These are phyloP conservation scores for Acanthis flammea DNA, from an alignment of 2,797 vertebrate species.

Conservation along the genomic window DNA sequence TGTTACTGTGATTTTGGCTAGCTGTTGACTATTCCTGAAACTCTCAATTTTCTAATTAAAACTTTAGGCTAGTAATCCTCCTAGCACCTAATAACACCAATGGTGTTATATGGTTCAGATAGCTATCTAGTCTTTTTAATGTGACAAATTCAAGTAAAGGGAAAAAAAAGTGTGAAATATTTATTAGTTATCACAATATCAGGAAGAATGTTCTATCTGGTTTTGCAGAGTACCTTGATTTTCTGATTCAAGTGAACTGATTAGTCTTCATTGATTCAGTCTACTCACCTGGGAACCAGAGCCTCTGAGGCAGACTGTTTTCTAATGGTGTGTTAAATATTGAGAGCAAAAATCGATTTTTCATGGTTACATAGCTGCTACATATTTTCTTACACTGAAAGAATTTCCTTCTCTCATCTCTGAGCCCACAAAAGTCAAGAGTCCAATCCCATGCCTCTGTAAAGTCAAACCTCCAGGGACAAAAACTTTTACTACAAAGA, in stretches of 20 bases:
- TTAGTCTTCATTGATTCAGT: not conserved
- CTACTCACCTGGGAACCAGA: not conserved
- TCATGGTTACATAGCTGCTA: not conserved
- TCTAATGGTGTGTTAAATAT: not conserved
- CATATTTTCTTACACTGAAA: not conserved
- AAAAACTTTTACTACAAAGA: not conserved
- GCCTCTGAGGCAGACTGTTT: not conserved
- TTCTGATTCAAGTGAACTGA: not conserved
- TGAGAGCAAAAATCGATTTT: not conserved
- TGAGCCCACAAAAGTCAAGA: not conserved
- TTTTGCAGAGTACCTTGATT: not conserved
- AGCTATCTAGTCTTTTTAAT: not conserved
- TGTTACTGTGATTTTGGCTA: not conserved
- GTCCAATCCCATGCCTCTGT: not conserved
- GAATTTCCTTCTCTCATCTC: not conserved
- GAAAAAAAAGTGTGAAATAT: not conserved
- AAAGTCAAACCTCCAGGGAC: not conserved
- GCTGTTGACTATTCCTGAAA: not conserved
- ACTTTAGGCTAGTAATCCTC: not conserved
- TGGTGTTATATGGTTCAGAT: not conserved
- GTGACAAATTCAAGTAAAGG: not conserved
- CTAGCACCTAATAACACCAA: too few relatives aligned
- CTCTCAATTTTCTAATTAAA: not conserved
- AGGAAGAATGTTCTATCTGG: not conserved
- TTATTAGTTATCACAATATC: not conserved